Evolutionary conservation across 92 coral and sea anemone genomes (phyloP).

Genomic region (Metridium senile): DNA sequence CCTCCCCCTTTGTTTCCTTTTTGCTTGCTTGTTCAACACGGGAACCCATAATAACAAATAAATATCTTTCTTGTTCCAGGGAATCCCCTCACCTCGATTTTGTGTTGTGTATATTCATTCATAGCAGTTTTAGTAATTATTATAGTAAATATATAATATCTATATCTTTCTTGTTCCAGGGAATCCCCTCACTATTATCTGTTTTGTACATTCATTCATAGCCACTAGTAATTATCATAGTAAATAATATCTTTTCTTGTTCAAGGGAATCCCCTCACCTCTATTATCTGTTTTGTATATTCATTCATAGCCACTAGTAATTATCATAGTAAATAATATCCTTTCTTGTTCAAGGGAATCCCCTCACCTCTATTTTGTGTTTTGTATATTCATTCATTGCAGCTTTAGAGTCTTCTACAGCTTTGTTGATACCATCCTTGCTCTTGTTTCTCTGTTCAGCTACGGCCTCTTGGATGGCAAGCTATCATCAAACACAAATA

Average conservation of each 20-base stretch:
- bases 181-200: not conserved
- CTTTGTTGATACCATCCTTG: slow-evolving; percentile 50
- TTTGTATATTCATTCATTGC: not conserved
- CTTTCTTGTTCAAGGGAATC: not conserved
- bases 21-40: too few species aligned
- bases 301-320: slow-evolving; percentile 63
- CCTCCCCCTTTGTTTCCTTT: too few species aligned
- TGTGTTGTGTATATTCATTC: slow-evolving; percentile 3
- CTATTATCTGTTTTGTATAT: slow-evolving; percentile 55
- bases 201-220: not conserved
- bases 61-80: not conserved
- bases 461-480: slow-evolving; percentile 71
- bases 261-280: slow-evolving; percentile 25
- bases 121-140: not conserved
- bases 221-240: too few species aligned
- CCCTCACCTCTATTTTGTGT: not conserved
- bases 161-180: not conserved
- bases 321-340: too few species aligned
- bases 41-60: too few species aligned
- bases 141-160: not conserved
- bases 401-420: slow-evolving; percentile 42
- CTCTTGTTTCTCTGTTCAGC: slow-evolving; percentile 65
- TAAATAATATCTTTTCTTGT: not conserved
- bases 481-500: slow-evolving; percentile 29
- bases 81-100: not conserved